phyloP scores from a whole-genome alignment of 23 tunicate species.

The Phallusia fumigata region DNA sequence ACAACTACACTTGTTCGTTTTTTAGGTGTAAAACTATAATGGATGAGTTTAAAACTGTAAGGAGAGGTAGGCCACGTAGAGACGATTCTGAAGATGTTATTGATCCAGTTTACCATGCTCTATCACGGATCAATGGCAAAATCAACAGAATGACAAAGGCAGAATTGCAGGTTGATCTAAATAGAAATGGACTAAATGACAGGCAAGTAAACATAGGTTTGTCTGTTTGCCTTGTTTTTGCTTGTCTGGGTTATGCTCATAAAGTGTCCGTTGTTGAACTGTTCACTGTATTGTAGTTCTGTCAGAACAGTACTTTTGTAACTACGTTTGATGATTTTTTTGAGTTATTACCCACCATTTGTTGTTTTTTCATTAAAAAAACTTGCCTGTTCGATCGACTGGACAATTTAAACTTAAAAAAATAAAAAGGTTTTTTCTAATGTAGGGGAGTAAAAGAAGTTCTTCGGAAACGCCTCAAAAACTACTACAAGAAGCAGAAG shows the following conservation, averaged over 20 bases:
- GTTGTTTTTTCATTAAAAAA: neutral
- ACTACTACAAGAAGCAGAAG: conserved; percentile 57
- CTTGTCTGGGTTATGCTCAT: neutral
- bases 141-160: conserved; percentile 60
- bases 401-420: neutral
- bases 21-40: neutral
- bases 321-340: too few relatives aligned
- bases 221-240: neutral
- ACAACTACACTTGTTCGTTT: neutral
- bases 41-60: neutral
- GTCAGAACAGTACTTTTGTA: neutral
- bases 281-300: neutral
- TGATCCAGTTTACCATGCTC: conserved; percentile 37
- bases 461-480: conserved; percentile 60
- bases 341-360: too few relatives aligned
- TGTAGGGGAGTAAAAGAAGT: conserved; percentile 85
- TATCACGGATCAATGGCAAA: conserved; percentile 71
- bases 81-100: conserved; percentile 32
- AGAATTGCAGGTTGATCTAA: conserved; percentile 26
- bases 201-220: conserved; percentile 27
- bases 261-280: neutral
- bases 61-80: conserved; percentile 8
- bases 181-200: conserved; percentile 20
- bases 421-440: neutral
- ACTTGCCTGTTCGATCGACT: neutral